Conservation (phyloP, 2,113 vertebrate genomes). For the Albula goreensis region DNA sequence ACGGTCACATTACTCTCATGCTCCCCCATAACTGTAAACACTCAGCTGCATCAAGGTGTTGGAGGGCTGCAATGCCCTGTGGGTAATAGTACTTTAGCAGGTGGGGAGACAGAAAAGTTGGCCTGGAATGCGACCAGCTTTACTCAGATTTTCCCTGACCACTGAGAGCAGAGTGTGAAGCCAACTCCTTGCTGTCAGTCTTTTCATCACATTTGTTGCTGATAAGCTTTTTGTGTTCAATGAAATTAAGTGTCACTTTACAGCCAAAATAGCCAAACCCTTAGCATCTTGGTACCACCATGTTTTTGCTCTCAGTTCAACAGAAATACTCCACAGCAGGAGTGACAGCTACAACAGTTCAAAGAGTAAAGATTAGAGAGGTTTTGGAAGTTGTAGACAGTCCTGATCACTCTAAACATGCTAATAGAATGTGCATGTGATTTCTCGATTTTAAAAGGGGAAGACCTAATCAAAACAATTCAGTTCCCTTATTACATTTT, state of each 20-base stretch:
- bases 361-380: no score
- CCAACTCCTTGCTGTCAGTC: background rate
- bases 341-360: no score
- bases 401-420: no score
- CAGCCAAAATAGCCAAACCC: background rate
- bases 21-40: background rate
- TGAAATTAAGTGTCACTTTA: background rate
- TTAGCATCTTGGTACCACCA: background rate
- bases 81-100: background rate
- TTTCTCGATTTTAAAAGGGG: no score
- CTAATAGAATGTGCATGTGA: no score
- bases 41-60: background rate
- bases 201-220: background rate
- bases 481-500: no score
- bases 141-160: background rate
- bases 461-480: no score
- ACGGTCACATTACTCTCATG: background rate
- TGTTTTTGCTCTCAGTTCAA: no score
- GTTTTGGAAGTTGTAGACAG: no score
- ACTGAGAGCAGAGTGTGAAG: background rate
- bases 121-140: background rate
- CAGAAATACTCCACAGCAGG: no score
- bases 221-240: background rate
- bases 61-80: background rate
- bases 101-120: background rate